Evolutionary conservation across 2,888 invertebrate genomes (phyloP).

Genomic region (Melinaea menophilus): DNA sequence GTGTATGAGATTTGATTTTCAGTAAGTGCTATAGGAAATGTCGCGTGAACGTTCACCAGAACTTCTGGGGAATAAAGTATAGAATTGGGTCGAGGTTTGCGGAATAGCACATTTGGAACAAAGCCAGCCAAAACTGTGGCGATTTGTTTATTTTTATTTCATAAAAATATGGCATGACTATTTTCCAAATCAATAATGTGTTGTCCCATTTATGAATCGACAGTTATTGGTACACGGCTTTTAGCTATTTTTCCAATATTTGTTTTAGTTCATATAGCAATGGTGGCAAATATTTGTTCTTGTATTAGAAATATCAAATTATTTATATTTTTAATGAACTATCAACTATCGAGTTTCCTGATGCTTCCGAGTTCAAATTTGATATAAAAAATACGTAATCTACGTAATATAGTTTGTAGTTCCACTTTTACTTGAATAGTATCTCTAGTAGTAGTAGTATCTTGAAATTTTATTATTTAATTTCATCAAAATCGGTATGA

Average conservation of each 20-base stretch:
- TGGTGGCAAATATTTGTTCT: background rate
- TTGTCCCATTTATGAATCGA: constrained; percentile 36
- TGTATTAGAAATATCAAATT: background rate
- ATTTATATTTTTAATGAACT: no score
- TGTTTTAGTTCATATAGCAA: constrained; percentile 17
- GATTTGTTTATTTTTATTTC: constrained; percentile 60
- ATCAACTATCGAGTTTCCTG: no score
- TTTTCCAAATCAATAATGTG: constrained; percentile 43
- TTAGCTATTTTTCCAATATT: constrained; percentile 26
- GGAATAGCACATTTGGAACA: constrained; percentile 60
- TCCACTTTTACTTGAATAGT: no score
- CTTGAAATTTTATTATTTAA: no score
- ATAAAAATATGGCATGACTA: constrained; percentile 53
- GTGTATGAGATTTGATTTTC: constrained; percentile 53
- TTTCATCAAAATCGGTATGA: no score
- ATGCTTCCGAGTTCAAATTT: no score
- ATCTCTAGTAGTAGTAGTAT: no score
- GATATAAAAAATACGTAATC: no score
- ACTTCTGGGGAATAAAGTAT: constrained; percentile 60
- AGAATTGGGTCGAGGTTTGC: constrained; percentile 64
- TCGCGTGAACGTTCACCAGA: constrained; percentile 50
- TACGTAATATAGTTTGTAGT: no score
- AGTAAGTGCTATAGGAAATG: constrained; percentile 64
- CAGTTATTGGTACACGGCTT: constrained; percentile 27
- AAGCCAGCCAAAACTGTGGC: constrained; percentile 55